Evolutionary conservation across 1,140 invertebrate species (phyloP).

Genomic region (Lucilia cuprina): DNA sequence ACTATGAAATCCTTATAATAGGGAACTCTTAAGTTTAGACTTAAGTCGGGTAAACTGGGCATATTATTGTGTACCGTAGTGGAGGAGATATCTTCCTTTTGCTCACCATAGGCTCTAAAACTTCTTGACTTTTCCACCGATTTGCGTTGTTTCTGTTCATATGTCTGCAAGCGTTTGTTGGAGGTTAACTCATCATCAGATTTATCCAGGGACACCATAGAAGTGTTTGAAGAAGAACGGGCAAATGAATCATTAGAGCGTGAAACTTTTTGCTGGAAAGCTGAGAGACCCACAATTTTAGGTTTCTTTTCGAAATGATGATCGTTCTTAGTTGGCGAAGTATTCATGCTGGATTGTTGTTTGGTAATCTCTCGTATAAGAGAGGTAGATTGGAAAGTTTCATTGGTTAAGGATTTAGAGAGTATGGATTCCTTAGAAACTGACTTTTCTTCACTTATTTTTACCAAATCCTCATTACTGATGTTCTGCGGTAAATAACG

Average conservation of each 20-base stretch:
- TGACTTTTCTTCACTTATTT: background rate
- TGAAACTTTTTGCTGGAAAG: slow-evolving; percentile 65
- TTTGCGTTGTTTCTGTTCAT: slow-evolving; percentile 62
- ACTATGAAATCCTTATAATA: slow-evolving; percentile 46
- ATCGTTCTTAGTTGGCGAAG: slow-evolving; percentile 41
- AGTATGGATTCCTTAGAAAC: slow-evolving; percentile 37
- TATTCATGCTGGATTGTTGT: slow-evolving; percentile 10
- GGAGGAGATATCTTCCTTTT: slow-evolving; percentile 38
- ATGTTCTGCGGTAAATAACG: slow-evolving; percentile 67
- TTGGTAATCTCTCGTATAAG: slow-evolving; percentile 49
- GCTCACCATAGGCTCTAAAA: slow-evolving; percentile 68
- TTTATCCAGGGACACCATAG: slow-evolving; percentile 45
- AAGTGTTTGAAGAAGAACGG: background rate
- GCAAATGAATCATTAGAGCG: slow-evolving; percentile 58
- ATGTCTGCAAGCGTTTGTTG: slow-evolving; percentile 37
- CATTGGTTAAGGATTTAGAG: slow-evolving; percentile 49
- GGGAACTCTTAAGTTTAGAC: slow-evolving; percentile 54
- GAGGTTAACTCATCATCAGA: slow-evolving; percentile 46
- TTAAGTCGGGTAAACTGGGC: slow-evolving; percentile 60
- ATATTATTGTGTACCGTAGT: slow-evolving; percentile 49
- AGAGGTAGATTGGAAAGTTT: slow-evolving; percentile 57
- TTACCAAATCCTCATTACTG: slow-evolving; percentile 18
- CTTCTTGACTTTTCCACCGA: slow-evolving; percentile 72
- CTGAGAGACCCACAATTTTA: slow-evolving; percentile 65
- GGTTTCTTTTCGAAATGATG: slow-evolving; percentile 59